These are phyloP conservation scores for Calameuta filiformis DNA, from an alignment of 2,888 invertebrate species.

Conservation along the genomic window DNA sequence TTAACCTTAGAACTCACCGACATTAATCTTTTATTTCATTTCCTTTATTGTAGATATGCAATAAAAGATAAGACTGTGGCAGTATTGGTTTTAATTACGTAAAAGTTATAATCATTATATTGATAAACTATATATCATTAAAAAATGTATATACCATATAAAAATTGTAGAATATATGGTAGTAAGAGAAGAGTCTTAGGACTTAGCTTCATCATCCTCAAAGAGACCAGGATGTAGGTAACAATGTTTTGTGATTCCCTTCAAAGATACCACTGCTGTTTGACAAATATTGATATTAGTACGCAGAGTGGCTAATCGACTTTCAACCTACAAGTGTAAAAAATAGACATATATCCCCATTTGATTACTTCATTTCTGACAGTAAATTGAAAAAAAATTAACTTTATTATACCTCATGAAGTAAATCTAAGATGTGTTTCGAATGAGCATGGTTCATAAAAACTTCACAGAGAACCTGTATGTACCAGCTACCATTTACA, in stretches of 20 bases:
- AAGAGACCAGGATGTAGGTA: conserved; percentile 60
- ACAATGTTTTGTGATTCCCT: conserved; percentile 56
- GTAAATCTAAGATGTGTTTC: conserved; percentile 50
- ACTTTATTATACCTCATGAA: conserved; percentile 44
- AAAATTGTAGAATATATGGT: not conserved
- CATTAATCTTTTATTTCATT: not conserved
- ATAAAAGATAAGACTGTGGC: not conserved
- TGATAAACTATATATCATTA: not conserved
- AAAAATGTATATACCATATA: not conserved
- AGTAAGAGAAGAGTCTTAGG: not conserved
- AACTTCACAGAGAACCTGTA: conserved; percentile 69
- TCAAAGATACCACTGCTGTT: conserved; percentile 42
- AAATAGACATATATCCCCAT: not conserved
- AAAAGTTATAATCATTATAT: not conserved
- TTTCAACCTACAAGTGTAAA: conserved; percentile 46
- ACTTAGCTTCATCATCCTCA: conserved; percentile 23
- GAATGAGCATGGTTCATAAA: conserved; percentile 60
- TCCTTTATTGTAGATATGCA: not conserved
- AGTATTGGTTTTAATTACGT: not conserved
- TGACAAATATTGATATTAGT: conserved; percentile 43
- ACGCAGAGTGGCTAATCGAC: conserved; percentile 40
- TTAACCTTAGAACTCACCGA: not conserved
- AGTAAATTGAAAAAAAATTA: not conserved
- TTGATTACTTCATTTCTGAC: not conserved
- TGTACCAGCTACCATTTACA: conserved; percentile 71